Conservation (phyloP, 1,140 invertebrate species). For the Hirudo medicinalis region DNA sequence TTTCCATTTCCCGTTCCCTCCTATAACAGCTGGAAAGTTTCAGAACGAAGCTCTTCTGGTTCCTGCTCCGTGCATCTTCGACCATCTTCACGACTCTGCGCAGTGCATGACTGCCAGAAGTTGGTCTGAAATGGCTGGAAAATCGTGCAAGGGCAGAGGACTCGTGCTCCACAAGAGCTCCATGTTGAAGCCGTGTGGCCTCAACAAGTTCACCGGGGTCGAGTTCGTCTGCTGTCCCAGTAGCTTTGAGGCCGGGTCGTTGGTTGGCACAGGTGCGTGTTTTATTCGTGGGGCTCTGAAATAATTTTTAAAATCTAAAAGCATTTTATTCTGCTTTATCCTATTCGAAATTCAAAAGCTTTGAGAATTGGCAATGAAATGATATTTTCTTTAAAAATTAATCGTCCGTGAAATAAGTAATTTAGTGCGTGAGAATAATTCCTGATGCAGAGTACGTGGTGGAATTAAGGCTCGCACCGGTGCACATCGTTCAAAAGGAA, state of each 20-base stretch:
- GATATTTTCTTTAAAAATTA: too few relatives aligned
- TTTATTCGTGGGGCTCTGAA: neutral
- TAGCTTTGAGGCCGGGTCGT: neutral
- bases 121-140: conserved; percentile 83
- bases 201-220: conserved; percentile 85
- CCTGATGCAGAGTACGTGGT: too few relatives aligned
- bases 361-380: too few relatives aligned
- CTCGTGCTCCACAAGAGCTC: conserved; percentile 84
- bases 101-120: conserved; percentile 80
- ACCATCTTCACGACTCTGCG: conserved; percentile 92
- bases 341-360: too few relatives aligned
- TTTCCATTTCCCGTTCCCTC: neutral
- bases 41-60: conserved; percentile 94
- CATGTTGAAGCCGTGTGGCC: conserved; percentile 86
- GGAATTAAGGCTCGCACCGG: too few relatives aligned
- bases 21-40: conserved; percentile 76
- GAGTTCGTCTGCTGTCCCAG: conserved; percentile 95
- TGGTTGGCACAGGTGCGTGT: neutral
- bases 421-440: too few relatives aligned
- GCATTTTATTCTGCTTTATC: too few relatives aligned
- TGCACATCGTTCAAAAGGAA: too few relatives aligned
- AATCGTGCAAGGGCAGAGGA: conserved; percentile 65
- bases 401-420: too few relatives aligned
- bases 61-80: conserved; percentile 91
- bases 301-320: too few relatives aligned